phyloP scores from a whole-genome alignment of 2,797 vertebrate species.

The Pseudomugil tenellus region DNA sequence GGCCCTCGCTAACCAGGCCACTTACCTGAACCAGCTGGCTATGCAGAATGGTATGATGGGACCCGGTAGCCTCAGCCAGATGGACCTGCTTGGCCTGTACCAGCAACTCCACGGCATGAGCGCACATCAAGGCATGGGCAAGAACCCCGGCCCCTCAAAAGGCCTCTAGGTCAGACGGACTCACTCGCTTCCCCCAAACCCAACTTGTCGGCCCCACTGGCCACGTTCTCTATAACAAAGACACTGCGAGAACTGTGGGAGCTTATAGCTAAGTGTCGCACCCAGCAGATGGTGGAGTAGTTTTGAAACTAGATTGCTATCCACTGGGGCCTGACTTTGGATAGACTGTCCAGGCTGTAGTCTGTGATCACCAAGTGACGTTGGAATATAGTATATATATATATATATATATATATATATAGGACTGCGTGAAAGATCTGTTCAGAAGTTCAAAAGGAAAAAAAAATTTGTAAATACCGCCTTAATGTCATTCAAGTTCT shows the following conservation, averaged over 20 bases:
- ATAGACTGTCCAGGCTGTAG: constrained; percentile 53
- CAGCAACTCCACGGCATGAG: constrained; percentile 91
- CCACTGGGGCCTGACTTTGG: constrained; percentile 48
- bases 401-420: constrained; percentile 61
- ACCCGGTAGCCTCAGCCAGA: constrained; percentile 79
- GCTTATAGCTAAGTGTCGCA: constrained; percentile 35
- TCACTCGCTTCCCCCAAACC: constrained; percentile 16
- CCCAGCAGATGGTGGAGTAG: constrained; percentile 37
- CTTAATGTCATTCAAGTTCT: constrained; percentile 89
- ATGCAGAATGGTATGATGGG: constrained; percentile 84
- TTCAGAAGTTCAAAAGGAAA: constrained; percentile 69
- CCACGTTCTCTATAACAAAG: constrained; percentile 42
- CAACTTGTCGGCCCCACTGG: constrained; percentile 39
- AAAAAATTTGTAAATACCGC: constrained; percentile 87
- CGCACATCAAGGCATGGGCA: constrained; percentile 86
- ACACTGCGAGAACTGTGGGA: constrained; percentile 38
- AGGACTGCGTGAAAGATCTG: constrained; percentile 69
- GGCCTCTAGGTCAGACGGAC: constrained; percentile 85
- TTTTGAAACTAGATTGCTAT: constrained; percentile 55
- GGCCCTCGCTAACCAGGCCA: constrained; percentile 90
- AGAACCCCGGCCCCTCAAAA: constrained; percentile 94
- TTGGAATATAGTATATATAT: constrained; percentile 57
- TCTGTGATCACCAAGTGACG: constrained; percentile 63
- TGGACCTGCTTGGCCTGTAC: constrained; percentile 96
- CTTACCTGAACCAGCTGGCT: constrained; percentile 92